These are phyloP conservation scores for Rhagoletis pomonella DNA, from an alignment of 1,140 invertebrate genomes.

Conservation along the genomic window DNA sequence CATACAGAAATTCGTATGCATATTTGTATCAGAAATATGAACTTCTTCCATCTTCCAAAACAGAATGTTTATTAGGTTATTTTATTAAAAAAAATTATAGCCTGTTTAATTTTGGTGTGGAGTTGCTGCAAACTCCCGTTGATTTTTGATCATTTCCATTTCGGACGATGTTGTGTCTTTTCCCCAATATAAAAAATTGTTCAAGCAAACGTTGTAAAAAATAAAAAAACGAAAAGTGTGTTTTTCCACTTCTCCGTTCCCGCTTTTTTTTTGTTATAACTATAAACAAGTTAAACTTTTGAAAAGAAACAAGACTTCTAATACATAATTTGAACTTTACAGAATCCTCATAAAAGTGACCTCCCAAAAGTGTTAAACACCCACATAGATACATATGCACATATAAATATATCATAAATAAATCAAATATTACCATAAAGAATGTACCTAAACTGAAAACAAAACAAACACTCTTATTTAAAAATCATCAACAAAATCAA, in stretches of 20 bases:
- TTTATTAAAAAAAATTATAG: too few species aligned
- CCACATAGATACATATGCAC: neutral
- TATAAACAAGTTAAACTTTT: neutral
- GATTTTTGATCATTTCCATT: too few species aligned
- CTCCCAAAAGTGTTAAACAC: slow-evolving; percentile 31
- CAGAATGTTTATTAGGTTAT: too few species aligned
- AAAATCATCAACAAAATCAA: neutral
- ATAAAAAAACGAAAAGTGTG: neutral
- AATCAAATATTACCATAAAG: slow-evolving; percentile 49
- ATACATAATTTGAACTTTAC: slow-evolving; percentile 37
- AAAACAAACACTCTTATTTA: neutral
- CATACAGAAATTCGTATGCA: too few species aligned
- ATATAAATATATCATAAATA: slow-evolving; percentile 48
- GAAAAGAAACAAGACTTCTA: neutral
- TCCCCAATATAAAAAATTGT: too few species aligned
- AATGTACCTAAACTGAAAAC: neutral
- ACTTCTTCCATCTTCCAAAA: too few species aligned
- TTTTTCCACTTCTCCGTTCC: neutral
- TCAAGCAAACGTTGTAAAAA: too few species aligned
- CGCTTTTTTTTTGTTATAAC: neutral
- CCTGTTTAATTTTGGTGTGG: too few species aligned
- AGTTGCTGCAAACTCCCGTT: too few species aligned
- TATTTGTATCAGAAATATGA: too few species aligned
- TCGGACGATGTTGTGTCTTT: too few species aligned
- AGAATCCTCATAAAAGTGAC: slow-evolving; percentile 31